Evolutionary conservation across 2,888 invertebrate genomes (phyloP).

Genomic region (Germaria angustata): DNA sequence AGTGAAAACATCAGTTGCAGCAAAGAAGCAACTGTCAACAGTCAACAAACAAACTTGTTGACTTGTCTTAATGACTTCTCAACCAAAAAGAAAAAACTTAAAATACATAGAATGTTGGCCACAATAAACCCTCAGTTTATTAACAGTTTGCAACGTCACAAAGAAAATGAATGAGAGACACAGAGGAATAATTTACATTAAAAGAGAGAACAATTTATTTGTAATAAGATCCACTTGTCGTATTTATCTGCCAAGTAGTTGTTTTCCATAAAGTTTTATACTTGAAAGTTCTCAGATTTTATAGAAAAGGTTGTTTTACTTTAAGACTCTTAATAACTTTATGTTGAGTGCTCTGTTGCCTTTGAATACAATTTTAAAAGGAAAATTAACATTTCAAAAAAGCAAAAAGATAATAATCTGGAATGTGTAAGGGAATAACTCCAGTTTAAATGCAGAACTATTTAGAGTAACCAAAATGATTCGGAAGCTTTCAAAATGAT

Average conservation of each 20-base stretch:
- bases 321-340: conserved; percentile 10
- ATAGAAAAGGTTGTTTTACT: conserved; percentile 23
- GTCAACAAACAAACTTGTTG: conserved; percentile 54
- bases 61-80: conserved; percentile 54
- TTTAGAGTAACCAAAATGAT: no score
- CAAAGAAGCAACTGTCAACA: conserved; percentile 13
- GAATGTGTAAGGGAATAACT: no score
- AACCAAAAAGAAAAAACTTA: conserved; percentile 25
- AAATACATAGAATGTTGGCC: conserved; percentile 45
- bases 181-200: background rate
- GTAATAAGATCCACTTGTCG: conserved; percentile 3
- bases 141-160: background rate
- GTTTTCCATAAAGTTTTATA: conserved; percentile 42
- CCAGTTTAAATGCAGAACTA: no score
- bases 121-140: conserved; percentile 16
- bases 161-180: background rate
- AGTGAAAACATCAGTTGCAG: background rate
- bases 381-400: no score
- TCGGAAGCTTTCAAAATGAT: no score
- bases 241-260: conserved; percentile 1
- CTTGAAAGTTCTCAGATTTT: conserved; percentile 17
- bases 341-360: background rate
- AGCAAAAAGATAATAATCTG: no score
- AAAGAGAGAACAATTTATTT: conserved; percentile 21
- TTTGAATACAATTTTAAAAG: background rate